Conservation (phyloP, 1,140 invertebrate genomes). For the Capitella teleta region DNA sequence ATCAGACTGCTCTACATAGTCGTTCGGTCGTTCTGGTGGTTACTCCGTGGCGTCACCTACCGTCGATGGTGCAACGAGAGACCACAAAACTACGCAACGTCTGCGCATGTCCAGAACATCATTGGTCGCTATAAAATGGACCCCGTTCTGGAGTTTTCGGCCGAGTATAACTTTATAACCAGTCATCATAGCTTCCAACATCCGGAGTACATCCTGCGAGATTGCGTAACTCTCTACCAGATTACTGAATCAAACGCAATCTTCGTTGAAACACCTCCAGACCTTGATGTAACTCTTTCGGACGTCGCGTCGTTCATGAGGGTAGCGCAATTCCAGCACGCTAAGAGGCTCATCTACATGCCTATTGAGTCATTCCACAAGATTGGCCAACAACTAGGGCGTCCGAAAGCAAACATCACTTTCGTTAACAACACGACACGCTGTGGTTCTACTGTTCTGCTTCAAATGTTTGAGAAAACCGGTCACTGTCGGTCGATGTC, state of each 20-base stretch:
- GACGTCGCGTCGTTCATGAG: neutral
- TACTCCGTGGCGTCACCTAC: too few relatives aligned
- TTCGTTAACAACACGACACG: slow-evolving; percentile 8
- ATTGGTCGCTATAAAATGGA: neutral
- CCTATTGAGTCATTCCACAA: slow-evolving; percentile 1
- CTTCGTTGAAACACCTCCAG: slow-evolving; percentile 8
- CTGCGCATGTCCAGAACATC: neutral
- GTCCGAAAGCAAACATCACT: slow-evolving; percentile 6
- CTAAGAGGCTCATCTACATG: neutral
- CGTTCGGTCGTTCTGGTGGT: too few relatives aligned
- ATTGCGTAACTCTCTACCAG: slow-evolving; percentile 2
- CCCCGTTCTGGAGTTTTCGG: neutral
- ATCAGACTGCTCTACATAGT: too few relatives aligned
- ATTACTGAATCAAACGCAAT: slow-evolving; percentile 6
- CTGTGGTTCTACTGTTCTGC: slow-evolving; percentile 8
- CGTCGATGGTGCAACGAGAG: too few relatives aligned
- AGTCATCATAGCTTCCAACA: slow-evolving; percentile 1
- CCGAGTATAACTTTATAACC: neutral
- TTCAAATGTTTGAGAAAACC: slow-evolving; percentile 10
- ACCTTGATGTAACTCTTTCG: neutral
- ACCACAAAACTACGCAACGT: neutral
- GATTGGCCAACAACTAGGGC: slow-evolving; percentile 4
- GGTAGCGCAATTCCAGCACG: slow-evolving; percentile 6
- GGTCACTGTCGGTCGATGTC: neutral
- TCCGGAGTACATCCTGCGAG: slow-evolving; percentile 5